Conservation (phyloP, 2,113 vertebrate species). For the Origma solitaria region DNA sequence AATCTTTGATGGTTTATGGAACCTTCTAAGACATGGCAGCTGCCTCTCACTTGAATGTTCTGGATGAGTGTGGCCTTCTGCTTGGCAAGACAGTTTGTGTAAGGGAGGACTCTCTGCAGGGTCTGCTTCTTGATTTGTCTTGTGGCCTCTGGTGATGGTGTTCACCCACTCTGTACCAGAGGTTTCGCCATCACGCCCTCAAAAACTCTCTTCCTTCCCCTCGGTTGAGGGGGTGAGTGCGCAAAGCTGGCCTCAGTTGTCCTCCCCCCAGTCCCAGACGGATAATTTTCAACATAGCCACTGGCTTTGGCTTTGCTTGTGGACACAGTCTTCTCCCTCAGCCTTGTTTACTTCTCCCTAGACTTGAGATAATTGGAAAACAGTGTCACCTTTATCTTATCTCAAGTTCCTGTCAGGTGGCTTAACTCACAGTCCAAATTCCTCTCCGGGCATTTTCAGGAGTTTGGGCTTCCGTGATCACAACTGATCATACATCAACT, state of each 20-base stretch:
- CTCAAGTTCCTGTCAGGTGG: background rate
- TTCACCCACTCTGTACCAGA: background rate
- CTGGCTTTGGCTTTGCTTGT: background rate
- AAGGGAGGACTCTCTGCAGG: background rate
- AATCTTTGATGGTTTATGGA: background rate
- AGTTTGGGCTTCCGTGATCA: background rate
- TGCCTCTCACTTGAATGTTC: rapidly evolving
- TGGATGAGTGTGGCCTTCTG: background rate
- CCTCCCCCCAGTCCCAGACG: rapidly evolving
- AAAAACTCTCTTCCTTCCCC: background rate
- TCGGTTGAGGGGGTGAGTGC: background rate
- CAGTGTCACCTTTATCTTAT: background rate
- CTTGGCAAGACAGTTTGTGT: background rate
- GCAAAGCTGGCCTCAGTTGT: background rate
- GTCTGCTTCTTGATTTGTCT: background rate
- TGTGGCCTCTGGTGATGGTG: background rate
- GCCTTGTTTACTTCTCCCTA: background rate
- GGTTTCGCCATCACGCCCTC: rapidly evolving
- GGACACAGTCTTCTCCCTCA: background rate
- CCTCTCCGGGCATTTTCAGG: background rate
- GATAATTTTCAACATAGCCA: background rate
- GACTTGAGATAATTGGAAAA: background rate
- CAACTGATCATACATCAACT: background rate
- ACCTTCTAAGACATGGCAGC: background rate
- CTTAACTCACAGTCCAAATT: background rate